These are phyloP conservation scores for Xanthia togata DNA, from an alignment of 2,888 invertebrate genomes.

Conservation along the genomic window DNA sequence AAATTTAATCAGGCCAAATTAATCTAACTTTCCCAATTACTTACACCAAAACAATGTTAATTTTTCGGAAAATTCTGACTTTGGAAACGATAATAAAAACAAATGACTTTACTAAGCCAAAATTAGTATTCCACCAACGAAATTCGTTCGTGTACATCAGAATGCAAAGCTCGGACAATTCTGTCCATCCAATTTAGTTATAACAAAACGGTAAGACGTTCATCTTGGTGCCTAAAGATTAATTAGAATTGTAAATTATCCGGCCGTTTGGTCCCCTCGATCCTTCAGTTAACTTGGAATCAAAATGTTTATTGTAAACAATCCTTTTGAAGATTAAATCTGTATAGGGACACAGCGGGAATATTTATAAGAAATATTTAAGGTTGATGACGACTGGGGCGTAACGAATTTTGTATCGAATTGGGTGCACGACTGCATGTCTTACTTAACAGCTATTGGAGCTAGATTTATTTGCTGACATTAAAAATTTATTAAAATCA, in stretches of 20 bases:
- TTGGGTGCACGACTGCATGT: background rate
- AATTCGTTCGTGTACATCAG: conserved; percentile 78
- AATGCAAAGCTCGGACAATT: conserved; percentile 85
- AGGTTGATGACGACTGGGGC: conserved; percentile 49
- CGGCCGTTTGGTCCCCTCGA: conserved; percentile 78
- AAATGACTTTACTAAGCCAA: conserved; percentile 74
- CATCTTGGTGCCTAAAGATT: conserved; percentile 84
- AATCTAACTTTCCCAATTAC: conserved; percentile 54
- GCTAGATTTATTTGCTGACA: background rate
- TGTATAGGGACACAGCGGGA: conserved; percentile 81
- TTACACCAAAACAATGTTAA: conserved; percentile 49
- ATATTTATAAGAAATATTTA: conserved; percentile 85
- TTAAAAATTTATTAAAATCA: background rate
- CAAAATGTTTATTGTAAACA: conserved; percentile 89
- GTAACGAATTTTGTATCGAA: conserved; percentile 55
- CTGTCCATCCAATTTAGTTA: conserved; percentile 81
- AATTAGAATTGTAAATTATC: conserved; percentile 89
- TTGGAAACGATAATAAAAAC: conserved; percentile 56
- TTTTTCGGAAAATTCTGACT: conserved; percentile 50
- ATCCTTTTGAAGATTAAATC: conserved; percentile 88
- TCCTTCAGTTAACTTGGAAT: conserved; percentile 87
- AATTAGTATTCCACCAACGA: conserved; percentile 79
- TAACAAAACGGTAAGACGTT: conserved; percentile 78
- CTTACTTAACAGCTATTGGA: background rate
- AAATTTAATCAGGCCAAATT: conserved; percentile 28